These are phyloP conservation scores for Amphipyra tragopoginis DNA, from an alignment of 2,888 invertebrate genomes.

Conservation along the genomic window DNA sequence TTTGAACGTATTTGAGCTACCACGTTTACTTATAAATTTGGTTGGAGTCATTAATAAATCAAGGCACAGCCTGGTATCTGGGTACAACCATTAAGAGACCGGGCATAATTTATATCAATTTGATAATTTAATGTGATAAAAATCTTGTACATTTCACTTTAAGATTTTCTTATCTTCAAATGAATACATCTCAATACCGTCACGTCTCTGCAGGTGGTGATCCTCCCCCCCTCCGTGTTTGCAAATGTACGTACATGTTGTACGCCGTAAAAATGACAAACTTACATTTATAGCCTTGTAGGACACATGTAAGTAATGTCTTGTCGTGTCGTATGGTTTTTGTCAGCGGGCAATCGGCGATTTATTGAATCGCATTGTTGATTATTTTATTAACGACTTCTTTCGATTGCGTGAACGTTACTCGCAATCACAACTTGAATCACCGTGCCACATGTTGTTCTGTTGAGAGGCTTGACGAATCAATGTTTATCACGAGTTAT, in stretches of 20 bases:
- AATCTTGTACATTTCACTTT: slow-evolving; percentile 59
- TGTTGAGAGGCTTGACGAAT: slow-evolving; percentile 70
- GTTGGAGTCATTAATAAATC: slow-evolving; percentile 20
- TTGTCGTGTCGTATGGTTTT: slow-evolving; percentile 80
- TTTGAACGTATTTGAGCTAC: slow-evolving; percentile 4
- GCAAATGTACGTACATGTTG: slow-evolving; percentile 75
- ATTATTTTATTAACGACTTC: slow-evolving; percentile 83
- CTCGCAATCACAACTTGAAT: slow-evolving; percentile 64
- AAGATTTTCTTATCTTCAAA: slow-evolving; percentile 58
- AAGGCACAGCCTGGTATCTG: slow-evolving; percentile 14
- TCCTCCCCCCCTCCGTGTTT: slow-evolving; percentile 68
- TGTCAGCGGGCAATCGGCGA: slow-evolving; percentile 86
- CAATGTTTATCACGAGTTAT: slow-evolving; percentile 61
- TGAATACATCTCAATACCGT: slow-evolving; percentile 68
- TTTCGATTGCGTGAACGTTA: slow-evolving; percentile 71
- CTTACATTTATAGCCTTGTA: slow-evolving; percentile 81
- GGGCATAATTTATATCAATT: slow-evolving; percentile 46
- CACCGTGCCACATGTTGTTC: slow-evolving; percentile 64
- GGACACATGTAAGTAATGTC: slow-evolving; percentile 82
- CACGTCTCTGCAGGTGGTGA: slow-evolving; percentile 76
- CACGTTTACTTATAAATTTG: slow-evolving; percentile 15
- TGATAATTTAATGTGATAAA: slow-evolving; percentile 55
- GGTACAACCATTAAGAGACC: slow-evolving; percentile 14
- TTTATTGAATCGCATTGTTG: slow-evolving; percentile 83
- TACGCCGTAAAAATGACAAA: slow-evolving; percentile 84